A percentile compares a stretch with the other conserved stretches of the same genome.
These are phyloP conservation scores for Pelecanoides urinatrix DNA, from an alignment of 2,113 vertebrate genomes.

Conservation along the genomic window DNA sequence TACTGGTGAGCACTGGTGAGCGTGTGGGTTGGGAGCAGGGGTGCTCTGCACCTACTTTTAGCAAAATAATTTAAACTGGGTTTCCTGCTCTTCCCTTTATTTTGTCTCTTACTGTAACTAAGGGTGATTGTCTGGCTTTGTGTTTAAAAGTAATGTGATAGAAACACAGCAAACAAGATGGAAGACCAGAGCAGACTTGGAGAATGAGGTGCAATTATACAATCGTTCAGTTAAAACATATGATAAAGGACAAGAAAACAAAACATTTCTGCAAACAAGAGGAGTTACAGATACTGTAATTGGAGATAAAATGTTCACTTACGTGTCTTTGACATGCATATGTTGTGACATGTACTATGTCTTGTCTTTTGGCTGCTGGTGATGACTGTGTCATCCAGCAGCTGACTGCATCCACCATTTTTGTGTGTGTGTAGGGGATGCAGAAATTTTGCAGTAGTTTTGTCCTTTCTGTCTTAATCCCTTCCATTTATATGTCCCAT, in stretches of 20 bases:
- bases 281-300: not conserved
- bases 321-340: not conserved
- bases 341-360: not conserved
- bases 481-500: not conserved
- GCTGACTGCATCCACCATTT: not conserved
- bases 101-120: not conserved
- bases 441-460: not conserved
- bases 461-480: not conserved
- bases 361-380: not conserved
- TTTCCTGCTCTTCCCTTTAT: not conserved
- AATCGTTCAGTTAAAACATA: not conserved
- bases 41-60: not conserved
- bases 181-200: not conserved
- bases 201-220: not conserved
- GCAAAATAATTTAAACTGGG: not conserved
- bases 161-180: not conserved
- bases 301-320: not conserved
- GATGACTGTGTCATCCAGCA: not conserved
- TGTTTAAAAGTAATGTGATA: not conserved
- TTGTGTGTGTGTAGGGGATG: not conserved
- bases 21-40: rapidly evolving
- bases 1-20: rapidly evolving
- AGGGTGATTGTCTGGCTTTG: not conserved
- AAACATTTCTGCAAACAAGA: not conserved
- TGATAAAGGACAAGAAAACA: not conserved